Evolutionary conservation across 2,888 invertebrate genomes (phyloP).

Genomic region (Tinea pellionella): DNA sequence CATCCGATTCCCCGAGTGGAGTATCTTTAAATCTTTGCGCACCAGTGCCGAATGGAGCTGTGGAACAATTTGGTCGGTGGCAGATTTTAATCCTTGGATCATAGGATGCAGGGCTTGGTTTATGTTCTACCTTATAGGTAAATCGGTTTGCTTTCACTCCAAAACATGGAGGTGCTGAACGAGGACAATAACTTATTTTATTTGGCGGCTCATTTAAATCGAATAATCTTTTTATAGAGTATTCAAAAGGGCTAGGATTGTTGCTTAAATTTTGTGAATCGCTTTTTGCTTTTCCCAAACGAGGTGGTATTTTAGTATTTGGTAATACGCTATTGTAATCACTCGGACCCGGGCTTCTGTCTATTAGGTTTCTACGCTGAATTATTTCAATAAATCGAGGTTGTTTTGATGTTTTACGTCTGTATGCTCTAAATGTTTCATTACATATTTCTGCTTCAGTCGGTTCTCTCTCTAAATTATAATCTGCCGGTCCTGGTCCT

Average conservation of each 20-base stretch:
- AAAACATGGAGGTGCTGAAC: conserved; percentile 38
- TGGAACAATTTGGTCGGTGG: conserved; percentile 28
- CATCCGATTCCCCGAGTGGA: conserved; percentile 16
- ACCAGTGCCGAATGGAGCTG: conserved; percentile 38
- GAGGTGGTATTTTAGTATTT: conserved; percentile 28
- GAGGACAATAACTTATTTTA: conserved; percentile 28
- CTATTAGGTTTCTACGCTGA: conserved; percentile 34
- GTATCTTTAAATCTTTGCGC: conserved; percentile 35
- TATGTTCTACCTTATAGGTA: conserved; percentile 28
- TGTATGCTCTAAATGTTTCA: conserved; percentile 37
- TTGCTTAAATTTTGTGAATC: conserved; percentile 26
- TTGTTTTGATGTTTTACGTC: conserved; percentile 41
- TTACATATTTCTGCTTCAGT: conserved; percentile 29
- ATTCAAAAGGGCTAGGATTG: conserved; percentile 41
- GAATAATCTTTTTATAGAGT: conserved; percentile 40
- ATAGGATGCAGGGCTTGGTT: conserved; percentile 46
- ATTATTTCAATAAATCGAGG: conserved; percentile 45
- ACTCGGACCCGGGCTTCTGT: conserved; percentile 42
- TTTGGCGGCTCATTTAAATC: conserved; percentile 27
- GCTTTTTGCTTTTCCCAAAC: conserved; percentile 32
- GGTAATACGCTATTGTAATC: conserved; percentile 34
- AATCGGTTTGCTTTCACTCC: conserved; percentile 41
- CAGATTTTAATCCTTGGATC: conserved; percentile 23
- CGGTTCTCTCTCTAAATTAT: conserved; percentile 26
- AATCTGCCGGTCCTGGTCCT: conserved; percentile 46